Base-by-base conservation (phyloP, 2,888 invertebrate genomes). In the Lasioglossum calceatum region DNA sequence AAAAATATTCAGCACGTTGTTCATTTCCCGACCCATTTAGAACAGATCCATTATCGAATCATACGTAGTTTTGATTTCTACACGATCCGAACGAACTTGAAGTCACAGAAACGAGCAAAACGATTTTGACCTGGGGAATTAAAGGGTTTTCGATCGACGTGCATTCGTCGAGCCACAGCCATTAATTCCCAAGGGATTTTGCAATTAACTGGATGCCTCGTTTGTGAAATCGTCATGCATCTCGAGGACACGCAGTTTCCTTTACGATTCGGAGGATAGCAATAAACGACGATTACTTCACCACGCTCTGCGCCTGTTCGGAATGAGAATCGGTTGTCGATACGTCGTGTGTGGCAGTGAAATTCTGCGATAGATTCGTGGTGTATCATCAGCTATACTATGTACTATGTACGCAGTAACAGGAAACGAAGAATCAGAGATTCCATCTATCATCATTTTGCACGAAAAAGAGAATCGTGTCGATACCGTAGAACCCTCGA, bases 211-310 rank as follows among this genome's bases (percentile, higher is more conserved):
- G 54, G 10, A 23, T n/a, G 10, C 10, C 23, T 36, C 12, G 70
- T 70, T 70, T 39, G 39, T 12, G 70, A 23, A 70, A 39, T 70
- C n/a, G 39, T 67, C 70, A 23, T 70, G 19, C 7, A 23, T 4
- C 73, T 36, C 44, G 47, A 32, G 73, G 32, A 50, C 50, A 50
- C 47, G 50, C 32, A 8, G 36, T 36, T 88, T 82, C 87, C 84
- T 87, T 74, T 72, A 36, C 61, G 78, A 74, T 75, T 78, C 71
- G 32, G 12, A 64, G 61, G 72, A 78, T 64, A 8, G 82, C 61
- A 74, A 84, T 80, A 86, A 88, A 86, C 54, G 85, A 79, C 39
- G 58, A 77, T 80, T 78, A 72, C 79, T 81, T 73, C 70, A 71
- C 75, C 72, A n/a, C 1, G 10, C 64, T n/a, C 58, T 36, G 16